phyloP scores from a whole-genome alignment of 2,888 invertebrate species.

The Zaprionus obscuricornis region DNA sequence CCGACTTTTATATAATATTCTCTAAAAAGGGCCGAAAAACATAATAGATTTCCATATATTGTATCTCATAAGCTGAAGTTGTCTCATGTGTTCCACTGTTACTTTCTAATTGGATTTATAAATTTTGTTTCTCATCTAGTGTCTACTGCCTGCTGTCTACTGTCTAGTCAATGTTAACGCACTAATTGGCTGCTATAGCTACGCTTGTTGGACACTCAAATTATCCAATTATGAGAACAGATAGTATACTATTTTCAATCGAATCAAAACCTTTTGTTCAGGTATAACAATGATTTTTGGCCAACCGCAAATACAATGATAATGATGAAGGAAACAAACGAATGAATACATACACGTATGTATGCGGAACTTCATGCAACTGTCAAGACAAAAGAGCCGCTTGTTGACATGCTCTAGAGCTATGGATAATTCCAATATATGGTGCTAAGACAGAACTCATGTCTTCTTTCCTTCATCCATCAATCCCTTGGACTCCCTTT shows the following conservation, averaged over 20 bases:
- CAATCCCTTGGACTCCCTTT: not conserved
- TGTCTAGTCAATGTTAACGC: not conserved
- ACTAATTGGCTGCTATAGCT: constrained; percentile 56
- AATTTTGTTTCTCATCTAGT: no score
- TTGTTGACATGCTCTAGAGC: constrained; percentile 57
- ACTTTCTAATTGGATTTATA: no score
- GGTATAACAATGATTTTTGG: constrained; percentile 47
- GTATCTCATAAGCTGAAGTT: no score
- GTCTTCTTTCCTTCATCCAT: not conserved
- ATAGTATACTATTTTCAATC: constrained; percentile 41
- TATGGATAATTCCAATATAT: constrained; percentile 41
- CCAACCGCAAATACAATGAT: constrained; percentile 51
- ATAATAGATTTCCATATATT: no score
- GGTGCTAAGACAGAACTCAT: constrained; percentile 3
- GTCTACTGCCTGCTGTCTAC: no score
- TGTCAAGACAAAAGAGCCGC: constrained; percentile 67
- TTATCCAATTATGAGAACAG: constrained; percentile 65
- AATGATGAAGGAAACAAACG: constrained; percentile 18
- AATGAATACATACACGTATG: constrained; percentile 5
- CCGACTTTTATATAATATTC: no score
- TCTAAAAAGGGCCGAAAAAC: no score
- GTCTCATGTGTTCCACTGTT: no score
- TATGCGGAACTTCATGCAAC: constrained; percentile 61
- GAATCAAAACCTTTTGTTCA: constrained; percentile 52
- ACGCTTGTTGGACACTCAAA: constrained; percentile 65